Base-by-base conservation (phyloP, 2,113 vertebrate genomes). In the Entomyzon cyanotis region DNA sequence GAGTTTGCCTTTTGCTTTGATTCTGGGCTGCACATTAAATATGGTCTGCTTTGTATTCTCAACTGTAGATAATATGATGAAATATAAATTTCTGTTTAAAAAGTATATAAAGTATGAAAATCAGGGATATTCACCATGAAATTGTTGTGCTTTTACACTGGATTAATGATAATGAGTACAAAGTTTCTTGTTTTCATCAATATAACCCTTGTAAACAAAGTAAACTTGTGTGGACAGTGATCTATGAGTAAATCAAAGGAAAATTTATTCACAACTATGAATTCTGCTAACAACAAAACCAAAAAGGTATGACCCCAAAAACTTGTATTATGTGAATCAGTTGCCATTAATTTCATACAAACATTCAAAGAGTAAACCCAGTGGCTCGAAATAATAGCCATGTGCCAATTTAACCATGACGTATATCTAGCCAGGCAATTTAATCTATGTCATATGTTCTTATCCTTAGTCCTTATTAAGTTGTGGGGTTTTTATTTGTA, bases 401-500 rank as follows among this genome's bases (percentile, higher is more conserved):
- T 10, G 8, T 77, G 50, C 55, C 28, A 64, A 10, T 81, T 84
- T 64, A 83, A 88, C 49, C 4, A 10, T 65, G 37, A 30, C 1
- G 0, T 50, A 15, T 23, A 7, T 69, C n/a, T 62, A 69, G 56
- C 46, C 18, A 39, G 25, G 23, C 35, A 70, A 44, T 67, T 64
- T 47, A 50, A 44, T 55, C 14, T 39, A 15, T 31, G 12, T 68
- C 59, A 10, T 52, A 18, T 25, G 75, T 50, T 84, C 55, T 63
- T 65, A n/a, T 52, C 19, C 59, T 71, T 64, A 94, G 33, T 78
- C 33, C 18, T 44, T 28, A 76, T 31, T 95, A 49, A 69, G 15
- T 46, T 83, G 16, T 62, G 63, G 25, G 67, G 31, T 12, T 2
- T 33, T 49, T 55, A 73, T 28, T 91, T 93, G 18, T 97, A 99